Evolutionary conservation across 1,140 invertebrate species (phyloP).

Genomic region (Nephila pilipes): DNA sequence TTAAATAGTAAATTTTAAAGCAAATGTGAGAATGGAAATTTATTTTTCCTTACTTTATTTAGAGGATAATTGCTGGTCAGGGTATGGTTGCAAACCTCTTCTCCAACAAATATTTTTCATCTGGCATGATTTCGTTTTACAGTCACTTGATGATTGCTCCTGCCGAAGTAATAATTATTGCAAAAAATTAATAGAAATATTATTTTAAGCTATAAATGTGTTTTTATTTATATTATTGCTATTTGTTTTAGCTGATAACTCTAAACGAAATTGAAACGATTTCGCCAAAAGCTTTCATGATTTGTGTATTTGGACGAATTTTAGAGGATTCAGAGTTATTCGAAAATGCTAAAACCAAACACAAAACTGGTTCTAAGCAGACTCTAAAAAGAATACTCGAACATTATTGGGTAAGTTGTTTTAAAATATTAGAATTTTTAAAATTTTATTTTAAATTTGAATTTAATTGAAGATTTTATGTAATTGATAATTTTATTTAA

Average conservation of each 20-base stretch:
- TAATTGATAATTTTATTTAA: too few species aligned
- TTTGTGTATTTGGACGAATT: neutral
- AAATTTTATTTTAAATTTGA: too few species aligned
- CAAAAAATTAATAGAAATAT: too few species aligned
- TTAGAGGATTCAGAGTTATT: constrained; percentile 29
- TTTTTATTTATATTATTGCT: neutral
- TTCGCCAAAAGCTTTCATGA: neutral
- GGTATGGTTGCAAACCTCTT: neutral
- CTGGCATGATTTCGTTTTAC: neutral
- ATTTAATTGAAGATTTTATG: too few species aligned
- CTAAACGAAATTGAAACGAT: neutral
- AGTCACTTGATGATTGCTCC: neutral
- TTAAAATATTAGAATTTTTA: too few species aligned
- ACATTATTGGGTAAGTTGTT: too few species aligned
- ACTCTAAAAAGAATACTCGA: too few species aligned
- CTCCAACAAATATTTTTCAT: neutral
- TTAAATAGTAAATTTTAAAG: neutral
- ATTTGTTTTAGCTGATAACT: neutral
- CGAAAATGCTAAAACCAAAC: neutral
- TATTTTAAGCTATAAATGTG: too few species aligned
- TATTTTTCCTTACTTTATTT: neutral
- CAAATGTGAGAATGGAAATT: neutral
- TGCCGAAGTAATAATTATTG: neutral
- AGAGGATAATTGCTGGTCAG: neutral
- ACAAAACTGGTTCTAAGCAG: too few species aligned